These are phyloP conservation scores for Bombus turneri DNA, from an alignment of 1,140 invertebrate genomes.

Conservation along the genomic window DNA sequence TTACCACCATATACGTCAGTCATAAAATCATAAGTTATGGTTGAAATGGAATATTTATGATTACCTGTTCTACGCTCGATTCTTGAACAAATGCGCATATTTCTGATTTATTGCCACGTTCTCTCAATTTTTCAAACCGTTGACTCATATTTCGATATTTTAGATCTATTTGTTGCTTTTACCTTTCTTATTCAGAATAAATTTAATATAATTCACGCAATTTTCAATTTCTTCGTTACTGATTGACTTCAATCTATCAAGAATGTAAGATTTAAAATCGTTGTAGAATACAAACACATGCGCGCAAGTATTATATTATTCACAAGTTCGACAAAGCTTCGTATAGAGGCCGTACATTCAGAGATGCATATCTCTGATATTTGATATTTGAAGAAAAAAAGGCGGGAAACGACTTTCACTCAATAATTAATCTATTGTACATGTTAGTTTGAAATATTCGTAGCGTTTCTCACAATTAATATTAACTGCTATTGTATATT, in stretches of 20 bases:
- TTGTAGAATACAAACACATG: not conserved
- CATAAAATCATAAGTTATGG: not conserved
- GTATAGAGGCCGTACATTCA: too few species aligned
- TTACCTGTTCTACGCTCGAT: conserved; percentile 55
- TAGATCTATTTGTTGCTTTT: not conserved
- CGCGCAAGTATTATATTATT: not conserved
- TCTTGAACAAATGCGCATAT: conserved; percentile 56
- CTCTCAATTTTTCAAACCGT: conserved; percentile 19
- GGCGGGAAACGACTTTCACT: not conserved
- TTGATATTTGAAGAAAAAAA: not conserved
- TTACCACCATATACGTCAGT: not conserved
- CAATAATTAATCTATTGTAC: not conserved
- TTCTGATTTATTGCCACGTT: not conserved
- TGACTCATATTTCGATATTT: conserved; percentile 27
- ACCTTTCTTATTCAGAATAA: not conserved
- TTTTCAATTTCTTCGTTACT: not conserved
- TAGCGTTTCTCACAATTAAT: not conserved
- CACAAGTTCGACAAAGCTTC: not conserved
- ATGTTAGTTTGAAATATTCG: not conserved
- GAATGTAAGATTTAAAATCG: not conserved
- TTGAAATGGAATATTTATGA: not conserved
- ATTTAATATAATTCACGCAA: not conserved
- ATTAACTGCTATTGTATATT: too few species aligned
- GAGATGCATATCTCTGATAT: not conserved
- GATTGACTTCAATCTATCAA: not conserved